A percentile compares a stretch with the other conserved stretches of the same genome.
Conservation (phyloP, 2,888 invertebrate genomes). For the Amblyjoppa proteus region DNA sequence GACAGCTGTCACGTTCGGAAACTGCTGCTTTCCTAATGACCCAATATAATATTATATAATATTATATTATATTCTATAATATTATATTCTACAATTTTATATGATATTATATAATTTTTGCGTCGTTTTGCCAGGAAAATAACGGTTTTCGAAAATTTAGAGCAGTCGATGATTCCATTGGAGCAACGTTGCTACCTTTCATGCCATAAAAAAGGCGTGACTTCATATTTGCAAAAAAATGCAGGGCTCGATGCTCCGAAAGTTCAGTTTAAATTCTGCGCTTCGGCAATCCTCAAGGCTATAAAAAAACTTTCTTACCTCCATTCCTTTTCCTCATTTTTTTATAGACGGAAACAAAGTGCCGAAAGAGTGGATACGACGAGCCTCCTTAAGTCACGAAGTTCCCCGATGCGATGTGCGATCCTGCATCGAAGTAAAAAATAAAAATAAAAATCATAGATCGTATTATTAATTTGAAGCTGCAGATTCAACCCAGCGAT, state of each 20-base stretch:
- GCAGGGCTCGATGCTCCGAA: not conserved
- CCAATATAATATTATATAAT: too few relatives aligned
- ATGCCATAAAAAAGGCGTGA: not conserved
- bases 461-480: not conserved
- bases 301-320: not conserved
- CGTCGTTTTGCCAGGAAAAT: too few relatives aligned
- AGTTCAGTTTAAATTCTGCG: not conserved
- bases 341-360: not conserved
- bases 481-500: slow-evolving; percentile 46
- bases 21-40: too few relatives aligned
- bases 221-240: not conserved
- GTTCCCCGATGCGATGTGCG: not conserved
- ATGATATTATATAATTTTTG: too few relatives aligned
- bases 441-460: not conserved
- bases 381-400: not conserved
- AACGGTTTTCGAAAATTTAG: not conserved
- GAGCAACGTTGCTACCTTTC: too few relatives aligned
- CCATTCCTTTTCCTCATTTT: not conserved
- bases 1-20: too few relatives aligned
- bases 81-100: too few relatives aligned
- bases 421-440: not conserved
- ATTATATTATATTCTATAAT: too few relatives aligned
- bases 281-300: not conserved
- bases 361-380: not conserved
- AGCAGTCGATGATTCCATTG: too few relatives aligned